phyloP scores from a whole-genome alignment of 2,797 vertebrate species.

The Danio tinwini region DNA sequence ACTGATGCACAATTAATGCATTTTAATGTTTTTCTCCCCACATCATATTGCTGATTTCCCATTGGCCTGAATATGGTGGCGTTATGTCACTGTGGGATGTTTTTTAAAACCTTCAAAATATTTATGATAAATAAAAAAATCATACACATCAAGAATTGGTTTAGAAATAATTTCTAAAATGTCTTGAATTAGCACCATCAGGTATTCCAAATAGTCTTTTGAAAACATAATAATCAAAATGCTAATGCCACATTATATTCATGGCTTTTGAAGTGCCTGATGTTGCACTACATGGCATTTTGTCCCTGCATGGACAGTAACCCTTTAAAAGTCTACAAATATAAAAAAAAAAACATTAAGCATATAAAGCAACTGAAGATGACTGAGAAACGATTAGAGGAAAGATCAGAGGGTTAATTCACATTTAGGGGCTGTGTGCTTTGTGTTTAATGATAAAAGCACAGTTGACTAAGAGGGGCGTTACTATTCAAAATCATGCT shows the following conservation, averaged over 20 bases:
- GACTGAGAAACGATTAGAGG: constrained; percentile 12
- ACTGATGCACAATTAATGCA: constrained; percentile 11
- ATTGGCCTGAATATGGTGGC: constrained; percentile 9
- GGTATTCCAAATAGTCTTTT: constrained; percentile 36
- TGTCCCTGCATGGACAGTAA: constrained; percentile 48
- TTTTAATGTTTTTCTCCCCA: neutral
- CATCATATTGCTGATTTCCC: constrained; percentile 41
- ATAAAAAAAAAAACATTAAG: no score
- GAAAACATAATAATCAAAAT: constrained; percentile 22
- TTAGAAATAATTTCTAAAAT: constrained; percentile 29
- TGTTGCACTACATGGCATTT: constrained; percentile 51
- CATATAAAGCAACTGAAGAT: neutral
- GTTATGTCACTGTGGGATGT: neutral
- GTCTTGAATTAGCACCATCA: constrained; percentile 47
- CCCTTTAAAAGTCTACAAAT: constrained; percentile 47
- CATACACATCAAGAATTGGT: neutral
- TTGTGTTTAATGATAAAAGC: constrained; percentile 50
- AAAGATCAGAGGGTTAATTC: constrained; percentile 58
- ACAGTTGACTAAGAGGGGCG: constrained; percentile 57
- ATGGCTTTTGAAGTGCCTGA: constrained; percentile 54
- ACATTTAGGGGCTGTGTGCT: constrained; percentile 37
- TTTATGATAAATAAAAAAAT: neutral
- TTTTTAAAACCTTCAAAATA: constrained; percentile 8
- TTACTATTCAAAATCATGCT: constrained; percentile 32
- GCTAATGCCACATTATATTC: constrained; percentile 16